These are phyloP conservation scores for Pseudomyrmex pallidus DNA, from an alignment of 1,140 invertebrate species.

Conservation along the genomic window DNA sequence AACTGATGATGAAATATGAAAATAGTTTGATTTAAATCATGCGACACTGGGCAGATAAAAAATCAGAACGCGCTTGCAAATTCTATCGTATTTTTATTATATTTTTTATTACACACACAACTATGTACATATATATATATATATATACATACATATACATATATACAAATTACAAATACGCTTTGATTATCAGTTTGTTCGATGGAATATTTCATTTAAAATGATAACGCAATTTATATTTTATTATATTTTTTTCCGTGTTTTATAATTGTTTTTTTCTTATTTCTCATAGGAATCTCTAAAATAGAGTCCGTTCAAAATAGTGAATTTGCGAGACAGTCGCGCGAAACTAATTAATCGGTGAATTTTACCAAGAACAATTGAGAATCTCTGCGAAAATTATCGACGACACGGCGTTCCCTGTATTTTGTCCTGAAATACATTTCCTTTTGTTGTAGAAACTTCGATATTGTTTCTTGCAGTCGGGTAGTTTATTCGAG, in stretches of 20 bases:
- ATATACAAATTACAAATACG: too few relatives aligned
- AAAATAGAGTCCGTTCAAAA: background rate
- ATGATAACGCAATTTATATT: background rate
- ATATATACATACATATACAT: too few relatives aligned
- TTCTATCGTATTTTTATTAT: too few relatives aligned
- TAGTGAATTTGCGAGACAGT: background rate
- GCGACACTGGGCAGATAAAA: too few relatives aligned
- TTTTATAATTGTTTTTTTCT: background rate
- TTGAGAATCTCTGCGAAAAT: constrained; percentile 9
- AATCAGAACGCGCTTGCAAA: too few relatives aligned
- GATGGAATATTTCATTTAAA: background rate
- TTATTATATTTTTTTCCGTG: background rate
- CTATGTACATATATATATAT: too few relatives aligned
- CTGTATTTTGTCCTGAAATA: constrained; percentile 6
- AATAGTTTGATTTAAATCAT: too few relatives aligned
- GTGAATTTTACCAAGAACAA: background rate
- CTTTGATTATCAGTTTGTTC: too few relatives aligned
- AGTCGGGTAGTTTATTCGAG: constrained; percentile 79
- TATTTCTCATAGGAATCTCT: background rate
- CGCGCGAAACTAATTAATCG: background rate
- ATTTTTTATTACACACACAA: too few relatives aligned
- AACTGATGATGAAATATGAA: constrained; percentile 14
- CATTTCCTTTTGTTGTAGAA: constrained; percentile 2
- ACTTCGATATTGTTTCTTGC: constrained; percentile 60
- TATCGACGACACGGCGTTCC: constrained; percentile 5